phyloP scores from a whole-genome alignment of 30 jellyfish, hydroid and myxozoan genomes.

The Chrysaora quinquecirrha region DNA sequence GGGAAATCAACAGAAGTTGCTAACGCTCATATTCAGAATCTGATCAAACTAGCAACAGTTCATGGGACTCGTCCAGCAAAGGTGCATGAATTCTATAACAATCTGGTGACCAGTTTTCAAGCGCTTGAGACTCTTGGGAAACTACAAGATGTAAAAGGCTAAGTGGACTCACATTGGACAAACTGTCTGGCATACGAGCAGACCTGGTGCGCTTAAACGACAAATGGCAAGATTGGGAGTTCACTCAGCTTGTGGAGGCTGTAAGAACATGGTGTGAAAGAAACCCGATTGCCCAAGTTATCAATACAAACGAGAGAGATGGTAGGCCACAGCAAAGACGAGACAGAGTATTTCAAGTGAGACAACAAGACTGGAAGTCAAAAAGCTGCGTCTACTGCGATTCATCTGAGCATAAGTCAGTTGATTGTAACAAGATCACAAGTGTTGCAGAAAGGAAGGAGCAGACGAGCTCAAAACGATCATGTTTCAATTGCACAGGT shows the following conservation, averaged over 20 bases:
- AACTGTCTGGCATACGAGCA: constrained; percentile 63
- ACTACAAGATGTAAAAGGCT: constrained; percentile 43
- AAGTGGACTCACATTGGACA: constrained; percentile 76
- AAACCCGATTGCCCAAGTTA: constrained; percentile 31
- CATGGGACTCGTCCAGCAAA: constrained; percentile 37
- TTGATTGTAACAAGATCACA: no score
- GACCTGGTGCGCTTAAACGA: constrained; percentile 67
- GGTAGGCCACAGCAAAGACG: no score
- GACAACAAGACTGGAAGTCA: no score
- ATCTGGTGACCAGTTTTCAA: constrained; percentile 47
- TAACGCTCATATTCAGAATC: constrained; percentile 67
- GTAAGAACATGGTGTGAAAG: constrained; percentile 28
- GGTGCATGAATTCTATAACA: constrained; percentile 52
- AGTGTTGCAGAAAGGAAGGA: no score
- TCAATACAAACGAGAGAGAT: no score
- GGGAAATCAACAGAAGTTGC: constrained; percentile 60
- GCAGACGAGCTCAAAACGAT: no score
- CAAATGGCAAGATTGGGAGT: constrained; percentile 76
- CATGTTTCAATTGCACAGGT: no score
- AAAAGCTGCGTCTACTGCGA: no score
- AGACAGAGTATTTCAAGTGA: no score
- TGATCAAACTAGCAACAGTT: constrained; percentile 32
- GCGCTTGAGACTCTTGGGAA: constrained; percentile 63
- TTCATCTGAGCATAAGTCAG: no score
- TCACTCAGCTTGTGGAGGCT: constrained; percentile 45